Base-by-base conservation (phyloP, 2,797 vertebrate genomes). In the Gambelia wislizenii region DNA sequence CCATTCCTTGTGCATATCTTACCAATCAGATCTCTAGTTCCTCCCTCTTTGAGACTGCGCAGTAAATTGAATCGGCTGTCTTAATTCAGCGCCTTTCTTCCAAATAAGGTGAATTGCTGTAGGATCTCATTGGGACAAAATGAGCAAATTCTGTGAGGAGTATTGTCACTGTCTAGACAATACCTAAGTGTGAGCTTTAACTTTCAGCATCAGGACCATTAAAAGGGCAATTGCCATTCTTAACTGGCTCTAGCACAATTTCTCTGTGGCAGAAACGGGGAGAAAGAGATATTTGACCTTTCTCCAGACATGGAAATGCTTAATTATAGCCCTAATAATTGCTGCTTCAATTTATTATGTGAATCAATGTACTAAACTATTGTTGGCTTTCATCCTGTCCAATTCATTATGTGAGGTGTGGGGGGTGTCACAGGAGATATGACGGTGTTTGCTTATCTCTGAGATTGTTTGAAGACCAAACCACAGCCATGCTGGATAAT, bases 391-490 rank as follows among this genome's bases (percentile, higher is more conserved):
- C 56, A 78, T 75, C 85, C 91, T 81, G 33, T 87, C 93, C 93
- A 52, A 92, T 70, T 89, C 89, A 67, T 30, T 83, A 54, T 89
- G 87, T 80, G 87, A 87, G 89, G 49, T 92, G 94, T n/a, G 30
- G 87, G 85, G 89, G 52, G 92, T 94, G 88, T 90, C 95, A 91
- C 74, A 74, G 90, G 91, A 91, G 90, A 92, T 93, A 85, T 83
- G 61, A 90, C 89, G 81, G 27, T 91, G 81, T 96, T 96, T 96
- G 92, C 95, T 94, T 96, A 94, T 96, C 94, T 96, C 88, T 87
- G 18, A 49, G 61, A 90, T 95, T 97, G 95, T 97, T 97, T 97
- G 95, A 92, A 95, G 95, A 95, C 81, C 93, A 97, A 95, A 97
- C 96, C 97, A 94, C 97, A 97, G 93, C 87, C 92, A 84, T 76